These are phyloP conservation scores for Fratercula arctica DNA, from an alignment of 2,797 vertebrate species.

Conservation along the genomic window DNA sequence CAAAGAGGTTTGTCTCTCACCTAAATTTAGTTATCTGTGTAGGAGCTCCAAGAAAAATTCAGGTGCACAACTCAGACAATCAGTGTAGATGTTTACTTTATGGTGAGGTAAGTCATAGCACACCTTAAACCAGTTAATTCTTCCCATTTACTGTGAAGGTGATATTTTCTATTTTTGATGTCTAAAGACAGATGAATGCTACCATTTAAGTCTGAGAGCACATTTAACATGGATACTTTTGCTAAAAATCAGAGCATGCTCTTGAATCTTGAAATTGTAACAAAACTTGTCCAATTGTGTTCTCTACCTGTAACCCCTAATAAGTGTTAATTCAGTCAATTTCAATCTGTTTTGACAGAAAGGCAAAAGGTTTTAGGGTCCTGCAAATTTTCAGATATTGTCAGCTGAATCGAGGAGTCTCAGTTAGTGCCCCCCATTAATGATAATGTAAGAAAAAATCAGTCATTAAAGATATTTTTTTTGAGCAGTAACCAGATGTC, in stretches of 20 bases:
- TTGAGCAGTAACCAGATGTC: not conserved
- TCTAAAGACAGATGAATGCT: not conserved
- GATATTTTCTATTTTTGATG: not conserved
- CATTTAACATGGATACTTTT: not conserved
- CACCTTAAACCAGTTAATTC: not conserved
- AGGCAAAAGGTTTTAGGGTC: not conserved
- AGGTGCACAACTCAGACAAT: not conserved
- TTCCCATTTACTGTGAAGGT: not conserved
- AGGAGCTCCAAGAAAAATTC: not conserved
- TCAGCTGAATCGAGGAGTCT: not conserved
- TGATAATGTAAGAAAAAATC: not conserved
- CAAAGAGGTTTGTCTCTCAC: not conserved
- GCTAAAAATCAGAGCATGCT: not conserved
- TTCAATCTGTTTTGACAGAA: not conserved
- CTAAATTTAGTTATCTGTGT: not conserved
- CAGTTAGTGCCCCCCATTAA: not conserved
- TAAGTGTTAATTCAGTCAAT: not conserved
- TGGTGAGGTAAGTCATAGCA: not conserved
- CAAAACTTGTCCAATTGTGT: not conserved
- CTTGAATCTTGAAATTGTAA: not conserved
- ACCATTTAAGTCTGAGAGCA: not conserved
- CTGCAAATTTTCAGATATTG: not conserved
- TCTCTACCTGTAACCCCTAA: not conserved
- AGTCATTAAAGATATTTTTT: not conserved
- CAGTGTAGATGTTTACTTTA: not conserved